phyloP scores from a whole-genome alignment of 2,797 vertebrate species.

The Melanogrammus aeglefinus region DNA sequence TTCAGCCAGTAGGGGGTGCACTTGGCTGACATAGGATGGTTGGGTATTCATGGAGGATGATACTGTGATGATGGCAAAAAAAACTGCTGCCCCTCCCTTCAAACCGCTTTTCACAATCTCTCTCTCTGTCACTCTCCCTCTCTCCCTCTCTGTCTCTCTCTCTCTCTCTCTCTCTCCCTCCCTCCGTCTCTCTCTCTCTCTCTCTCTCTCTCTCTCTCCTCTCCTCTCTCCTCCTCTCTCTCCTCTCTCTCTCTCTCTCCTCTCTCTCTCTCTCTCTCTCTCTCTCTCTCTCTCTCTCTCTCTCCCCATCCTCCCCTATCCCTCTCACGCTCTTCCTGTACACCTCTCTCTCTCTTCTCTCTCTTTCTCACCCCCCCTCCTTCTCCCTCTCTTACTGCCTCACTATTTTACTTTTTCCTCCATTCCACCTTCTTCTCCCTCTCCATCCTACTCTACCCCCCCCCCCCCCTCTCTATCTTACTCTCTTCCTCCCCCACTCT shows the following conservation, averaged over 20 bases:
- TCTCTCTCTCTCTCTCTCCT: constrained; percentile 1
- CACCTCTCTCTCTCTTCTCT: neutral
- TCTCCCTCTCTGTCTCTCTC: neutral
- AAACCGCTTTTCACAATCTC: neutral
- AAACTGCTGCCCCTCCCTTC: neutral
- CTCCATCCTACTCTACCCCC: too few relatives aligned
- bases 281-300: neutral
- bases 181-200: neutral
- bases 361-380: constrained; percentile 6
- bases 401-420: too few relatives aligned
- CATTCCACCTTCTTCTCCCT: too few relatives aligned
- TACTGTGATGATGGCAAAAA: neutral
- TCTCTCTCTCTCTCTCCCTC: neutral
- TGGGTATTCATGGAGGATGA: neutral
- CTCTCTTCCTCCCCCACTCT: too few relatives aligned
- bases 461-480: too few relatives aligned
- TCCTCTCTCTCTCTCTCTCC: neutral
- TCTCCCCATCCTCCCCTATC: neutral
- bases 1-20: neutral
- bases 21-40: neutral
- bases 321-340: too few relatives aligned
- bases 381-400: too few relatives aligned
- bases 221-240: too few relatives aligned
- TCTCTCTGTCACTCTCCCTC: neutral
- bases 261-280: neutral